These are phyloP conservation scores for Drosophila parvula DNA, from an alignment of 1,140 invertebrate genomes.

Conservation along the genomic window DNA sequence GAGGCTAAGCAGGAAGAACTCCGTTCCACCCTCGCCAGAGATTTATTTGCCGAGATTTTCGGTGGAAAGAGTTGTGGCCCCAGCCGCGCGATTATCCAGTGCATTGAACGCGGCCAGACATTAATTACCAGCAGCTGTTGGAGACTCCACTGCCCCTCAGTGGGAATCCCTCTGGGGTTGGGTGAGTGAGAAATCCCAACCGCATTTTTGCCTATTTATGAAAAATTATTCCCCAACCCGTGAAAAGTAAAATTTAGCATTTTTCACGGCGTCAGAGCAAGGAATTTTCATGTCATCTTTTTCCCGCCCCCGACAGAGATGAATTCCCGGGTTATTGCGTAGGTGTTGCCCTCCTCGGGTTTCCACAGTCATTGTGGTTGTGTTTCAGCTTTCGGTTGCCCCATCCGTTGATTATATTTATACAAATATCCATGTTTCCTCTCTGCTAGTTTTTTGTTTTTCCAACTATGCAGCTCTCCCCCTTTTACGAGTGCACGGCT, in stretches of 20 bases:
- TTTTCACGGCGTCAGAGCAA: constrained; percentile 33
- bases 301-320: background rate
- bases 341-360: constrained; percentile 60
- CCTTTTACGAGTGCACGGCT: constrained; percentile 56
- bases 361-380: constrained; percentile 58
- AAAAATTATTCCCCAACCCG: constrained; percentile 60
- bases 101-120: constrained; percentile 76
- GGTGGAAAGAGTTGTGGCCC: constrained; percentile 70
- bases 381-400: constrained; percentile 17
- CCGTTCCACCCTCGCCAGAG: constrained; percentile 58
- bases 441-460: constrained; percentile 23
- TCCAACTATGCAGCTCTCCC: constrained; percentile 11
- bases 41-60: constrained; percentile 77
- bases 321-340: constrained; percentile 34
- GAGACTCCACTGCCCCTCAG: constrained; percentile 3
- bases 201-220: constrained; percentile 80
- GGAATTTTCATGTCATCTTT: constrained; percentile 64
- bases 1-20: constrained; percentile 58
- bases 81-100: constrained; percentile 75
- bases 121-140: constrained; percentile 79
- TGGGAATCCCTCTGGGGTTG: constrained; percentile 9
- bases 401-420: constrained; percentile 24
- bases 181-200: constrained; percentile 17
- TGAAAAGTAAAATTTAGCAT: constrained; percentile 35
- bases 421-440: constrained; percentile 19